These are phyloP conservation scores for Phaenicophaeus curvirostris DNA, from an alignment of 2,797 vertebrate species.

Conservation along the genomic window DNA sequence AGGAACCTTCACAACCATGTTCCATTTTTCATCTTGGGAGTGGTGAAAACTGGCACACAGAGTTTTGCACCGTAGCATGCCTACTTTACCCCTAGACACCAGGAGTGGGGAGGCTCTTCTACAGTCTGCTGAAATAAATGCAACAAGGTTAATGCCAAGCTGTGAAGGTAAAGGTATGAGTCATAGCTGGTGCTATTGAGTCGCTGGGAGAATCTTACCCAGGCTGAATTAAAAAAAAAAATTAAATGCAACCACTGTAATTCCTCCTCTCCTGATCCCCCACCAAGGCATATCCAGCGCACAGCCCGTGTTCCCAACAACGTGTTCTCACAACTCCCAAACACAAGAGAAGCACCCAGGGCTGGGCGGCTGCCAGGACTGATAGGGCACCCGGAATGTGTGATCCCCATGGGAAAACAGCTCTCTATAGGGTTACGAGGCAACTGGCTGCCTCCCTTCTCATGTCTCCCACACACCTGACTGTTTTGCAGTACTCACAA, in stretches of 20 bases:
- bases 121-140: background rate
- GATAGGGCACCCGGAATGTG: background rate
- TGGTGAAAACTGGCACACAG: background rate
- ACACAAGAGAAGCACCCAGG: background rate
- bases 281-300: background rate
- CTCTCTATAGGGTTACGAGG: background rate
- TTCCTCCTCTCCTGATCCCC: background rate
- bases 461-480: background rate
- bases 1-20: background rate
- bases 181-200: background rate
- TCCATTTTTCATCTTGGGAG: fast-evolving
- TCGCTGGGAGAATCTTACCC: background rate
- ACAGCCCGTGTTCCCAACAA: background rate
- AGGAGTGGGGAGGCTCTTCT: background rate
- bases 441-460: background rate
- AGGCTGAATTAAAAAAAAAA: background rate
- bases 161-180: background rate
- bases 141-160: background rate
- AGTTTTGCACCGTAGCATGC: background rate
- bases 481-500: background rate
- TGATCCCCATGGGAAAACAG: slow-evolving; percentile 17
- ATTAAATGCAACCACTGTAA: background rate
- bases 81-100: background rate
- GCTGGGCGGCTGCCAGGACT: slow-evolving; percentile 36
- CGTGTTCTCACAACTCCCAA: slow-evolving; percentile 41